A percentile compares a stretch with the other conserved stretches of the same genome.
phyloP scores from a whole-genome alignment of 2,113 vertebrate genomes.

The Numenius arquata region DNA sequence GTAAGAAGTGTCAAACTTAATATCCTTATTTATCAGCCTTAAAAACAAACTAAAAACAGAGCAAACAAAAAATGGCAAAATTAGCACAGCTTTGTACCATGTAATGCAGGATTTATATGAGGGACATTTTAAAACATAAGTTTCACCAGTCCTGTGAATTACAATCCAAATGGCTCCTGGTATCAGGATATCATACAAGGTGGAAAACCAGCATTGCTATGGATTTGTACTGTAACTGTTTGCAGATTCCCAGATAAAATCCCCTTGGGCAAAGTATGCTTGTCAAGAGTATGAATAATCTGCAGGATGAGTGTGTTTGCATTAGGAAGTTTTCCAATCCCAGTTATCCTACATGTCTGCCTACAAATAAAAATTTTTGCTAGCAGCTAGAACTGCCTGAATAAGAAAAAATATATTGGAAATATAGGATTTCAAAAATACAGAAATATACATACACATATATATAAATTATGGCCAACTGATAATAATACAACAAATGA shows the following conservation, averaged over 20 bases:
- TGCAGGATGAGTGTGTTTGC: neutral
- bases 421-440: neutral
- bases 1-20: neutral
- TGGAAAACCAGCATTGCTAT: neutral
- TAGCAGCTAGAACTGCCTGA: neutral
- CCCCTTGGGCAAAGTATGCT: neutral
- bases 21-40: neutral
- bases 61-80: neutral
- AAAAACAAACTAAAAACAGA: neutral
- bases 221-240: neutral
- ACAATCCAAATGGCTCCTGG: neutral
- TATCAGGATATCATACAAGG: neutral
- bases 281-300: neutral
- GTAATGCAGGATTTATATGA: neutral
- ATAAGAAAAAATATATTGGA: neutral
- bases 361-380: neutral
- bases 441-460: neutral
- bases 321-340: neutral
- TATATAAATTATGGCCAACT: neutral
- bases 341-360: neutral
- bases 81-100: neutral
- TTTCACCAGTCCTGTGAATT: neutral
- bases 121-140: neutral
- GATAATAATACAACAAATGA: neutral
- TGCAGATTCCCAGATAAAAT: neutral